These are phyloP conservation scores for Megalops cyprinoides DNA, from an alignment of 2,797 vertebrate genomes.

Conservation along the genomic window DNA sequence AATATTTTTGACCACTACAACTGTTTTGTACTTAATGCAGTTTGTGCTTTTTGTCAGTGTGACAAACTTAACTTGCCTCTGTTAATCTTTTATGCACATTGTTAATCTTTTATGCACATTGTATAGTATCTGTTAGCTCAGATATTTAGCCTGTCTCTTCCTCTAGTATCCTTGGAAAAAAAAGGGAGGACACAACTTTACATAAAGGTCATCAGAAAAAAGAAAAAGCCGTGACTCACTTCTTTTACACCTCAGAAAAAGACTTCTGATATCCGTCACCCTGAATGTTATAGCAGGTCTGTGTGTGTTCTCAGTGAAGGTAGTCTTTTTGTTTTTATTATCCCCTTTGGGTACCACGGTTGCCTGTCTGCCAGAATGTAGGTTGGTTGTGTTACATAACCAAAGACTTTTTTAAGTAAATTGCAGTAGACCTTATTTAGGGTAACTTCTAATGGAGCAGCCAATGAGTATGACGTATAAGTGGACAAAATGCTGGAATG, in stretches of 20 bases:
- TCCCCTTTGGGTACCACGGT: neutral
- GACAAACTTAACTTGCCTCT: slow-evolving; percentile 81
- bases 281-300: neutral
- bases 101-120: slow-evolving; percentile 82
- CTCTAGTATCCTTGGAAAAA: slow-evolving; percentile 74
- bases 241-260: slow-evolving; percentile 2
- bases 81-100: slow-evolving; percentile 81
- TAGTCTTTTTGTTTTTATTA: slow-evolving; percentile 23
- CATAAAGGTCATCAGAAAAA: slow-evolving; percentile 77
- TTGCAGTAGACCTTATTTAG: no score
- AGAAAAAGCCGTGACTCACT: neutral
- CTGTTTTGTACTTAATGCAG: slow-evolving; percentile 86
- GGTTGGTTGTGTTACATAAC: neutral
- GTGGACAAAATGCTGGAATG: no score
- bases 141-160: slow-evolving; percentile 80
- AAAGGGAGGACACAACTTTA: slow-evolving; percentile 76
- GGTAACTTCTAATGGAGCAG: no score
- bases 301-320: neutral
- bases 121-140: slow-evolving; percentile 84
- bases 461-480: no score
- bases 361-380: no score
- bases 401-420: neutral
- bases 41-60: slow-evolving; percentile 81
- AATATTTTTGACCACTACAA: slow-evolving; percentile 89
- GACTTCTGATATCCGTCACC: neutral